These are phyloP conservation scores for Talpa occidentalis DNA, from an alignment of 2,113 vertebrate genomes.

Conservation along the genomic window DNA sequence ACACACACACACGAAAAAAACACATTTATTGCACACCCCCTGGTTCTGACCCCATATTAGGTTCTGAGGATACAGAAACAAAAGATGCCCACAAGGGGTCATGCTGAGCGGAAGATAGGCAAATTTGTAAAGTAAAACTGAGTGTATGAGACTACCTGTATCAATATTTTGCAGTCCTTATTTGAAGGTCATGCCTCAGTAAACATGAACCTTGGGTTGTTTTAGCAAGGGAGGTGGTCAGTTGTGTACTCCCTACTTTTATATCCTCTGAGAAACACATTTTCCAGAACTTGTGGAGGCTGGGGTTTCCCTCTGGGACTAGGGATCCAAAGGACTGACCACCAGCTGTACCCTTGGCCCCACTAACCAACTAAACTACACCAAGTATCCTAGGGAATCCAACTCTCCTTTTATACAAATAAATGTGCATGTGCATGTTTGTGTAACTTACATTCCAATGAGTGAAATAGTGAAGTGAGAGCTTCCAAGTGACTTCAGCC, in stretches of 20 bases:
- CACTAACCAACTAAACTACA: not conserved
- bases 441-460: not conserved
- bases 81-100: not conserved
- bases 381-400: not conserved
- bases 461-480: not conserved
- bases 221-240: not conserved
- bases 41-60: not conserved
- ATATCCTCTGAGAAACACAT: not conserved
- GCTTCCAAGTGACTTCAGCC: not conserved
- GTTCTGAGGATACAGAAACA: not conserved
- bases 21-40: not conserved
- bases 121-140: slow-evolving; percentile 44
- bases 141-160: not conserved
- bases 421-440: not conserved
- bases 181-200: not conserved
- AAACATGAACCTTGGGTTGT: not conserved
- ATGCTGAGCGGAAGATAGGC: not conserved
- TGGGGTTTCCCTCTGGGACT: not conserved
- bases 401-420: not conserved
- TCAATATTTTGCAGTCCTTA: not conserved
- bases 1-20: no score
- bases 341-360: not conserved
- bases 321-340: not conserved
- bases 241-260: rapidly evolving
- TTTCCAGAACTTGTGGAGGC: not conserved